Base-by-base conservation (phyloP, 2,113 vertebrate species). In the Epinephelus moara region DNA sequence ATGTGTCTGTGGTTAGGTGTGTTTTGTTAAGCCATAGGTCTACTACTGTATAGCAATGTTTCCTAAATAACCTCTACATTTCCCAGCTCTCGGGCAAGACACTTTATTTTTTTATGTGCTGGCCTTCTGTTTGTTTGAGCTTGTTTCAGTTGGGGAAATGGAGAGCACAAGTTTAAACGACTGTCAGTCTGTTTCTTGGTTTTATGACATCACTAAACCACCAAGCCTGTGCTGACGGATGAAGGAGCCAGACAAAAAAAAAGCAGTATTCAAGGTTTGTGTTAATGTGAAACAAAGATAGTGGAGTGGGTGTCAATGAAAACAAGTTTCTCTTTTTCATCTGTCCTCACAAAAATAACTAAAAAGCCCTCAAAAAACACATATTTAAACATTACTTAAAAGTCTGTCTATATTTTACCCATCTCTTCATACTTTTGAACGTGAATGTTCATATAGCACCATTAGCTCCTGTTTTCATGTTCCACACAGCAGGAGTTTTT, bases 111-210 rank as follows among this genome's bases (percentile, higher is more conserved):
- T 79, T 59, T 61, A 72, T 80, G n/a, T 71, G 30, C 33, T 23
- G 21, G 27, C 10, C 1, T 57, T 75, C 4, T 55, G 21, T 70
- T 84, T 57, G 14, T 75, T 45, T 60, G 21, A 70, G 55, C 69
- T 59, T 62, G 56, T 68, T 62, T 79, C 19, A 18, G 55, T 64
- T 57, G 1, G 50, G 33, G 66, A 82, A 80, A 79, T 66, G 59
- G 84, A 70, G 70, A 77, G 72, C 75, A 84, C 78, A 75, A 55
- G 59, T 91, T 89, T 61, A 81, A 92, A 92, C 17, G 5, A 73
- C 67, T 75, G 59, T 77, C 50, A 27, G 25, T 62, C 63, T 47
- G 25, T 63, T 70, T 55, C 47, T 42, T 37, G 21, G 18, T 57
- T 66, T 72, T 52, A 69, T 70, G 52, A 52, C 50, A 52, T 59